Evolutionary conservation across 2,797 vertebrate genomes (phyloP).

Genomic region (Rhinella marina): DNA sequence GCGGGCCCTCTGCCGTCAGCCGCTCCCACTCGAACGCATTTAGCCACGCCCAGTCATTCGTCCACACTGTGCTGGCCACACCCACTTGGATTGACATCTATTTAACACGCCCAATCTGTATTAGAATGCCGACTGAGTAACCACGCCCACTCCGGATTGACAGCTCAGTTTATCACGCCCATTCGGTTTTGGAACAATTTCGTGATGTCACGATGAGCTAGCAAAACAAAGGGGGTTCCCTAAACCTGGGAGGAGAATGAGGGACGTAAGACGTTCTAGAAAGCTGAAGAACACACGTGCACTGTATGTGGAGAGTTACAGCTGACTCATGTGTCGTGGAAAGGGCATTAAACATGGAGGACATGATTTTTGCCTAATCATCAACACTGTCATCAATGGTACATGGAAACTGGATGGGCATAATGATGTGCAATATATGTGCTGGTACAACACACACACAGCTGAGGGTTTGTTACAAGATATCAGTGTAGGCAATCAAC

Average conservation of each 20-base stretch:
- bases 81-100: neutral
- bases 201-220: slow-evolving; percentile 39
- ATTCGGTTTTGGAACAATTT: neutral
- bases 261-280: neutral
- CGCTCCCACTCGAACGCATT: neutral
- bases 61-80: neutral
- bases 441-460: too few species aligned
- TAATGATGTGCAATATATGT: too few species aligned
- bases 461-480: too few species aligned
- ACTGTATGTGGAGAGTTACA: too few species aligned
- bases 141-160: neutral
- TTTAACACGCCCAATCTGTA: neutral
- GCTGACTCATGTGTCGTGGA: too few species aligned
- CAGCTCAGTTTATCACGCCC: neutral
- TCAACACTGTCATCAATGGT: too few species aligned
- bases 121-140: neutral
- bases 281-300: neutral
- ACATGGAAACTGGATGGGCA: too few species aligned
- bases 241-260: neutral
- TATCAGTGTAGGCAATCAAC: too few species aligned
- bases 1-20: neutral
- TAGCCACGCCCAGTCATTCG: neutral
- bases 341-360: too few species aligned
- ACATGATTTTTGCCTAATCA: too few species aligned
- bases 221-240: slow-evolving; percentile 48